Evolutionary conservation across 2,113 vertebrate species (phyloP).

Genomic region (Dascyllus trimaculatus): DNA sequence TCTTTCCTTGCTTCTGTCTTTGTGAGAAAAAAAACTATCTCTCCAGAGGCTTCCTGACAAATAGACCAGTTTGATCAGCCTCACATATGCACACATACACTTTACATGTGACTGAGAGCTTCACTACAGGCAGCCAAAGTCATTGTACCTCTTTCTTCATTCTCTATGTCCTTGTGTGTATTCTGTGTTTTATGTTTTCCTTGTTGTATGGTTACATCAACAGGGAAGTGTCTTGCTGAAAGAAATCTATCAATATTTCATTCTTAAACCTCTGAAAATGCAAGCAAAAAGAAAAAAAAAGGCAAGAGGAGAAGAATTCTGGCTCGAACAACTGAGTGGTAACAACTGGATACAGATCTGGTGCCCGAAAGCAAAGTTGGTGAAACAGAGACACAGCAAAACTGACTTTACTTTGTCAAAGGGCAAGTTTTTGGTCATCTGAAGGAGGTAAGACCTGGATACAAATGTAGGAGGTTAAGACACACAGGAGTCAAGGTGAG

Average conservation of each 20-base stretch:
- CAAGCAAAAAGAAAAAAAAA: constrained; percentile 33
- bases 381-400: constrained; percentile 6
- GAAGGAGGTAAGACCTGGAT: too few relatives aligned
- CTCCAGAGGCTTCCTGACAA: constrained; percentile 46
- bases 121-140: constrained; percentile 13
- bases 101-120: constrained; percentile 5
- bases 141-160: constrained; percentile 35
- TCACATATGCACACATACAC: constrained; percentile 19
- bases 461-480: neutral
- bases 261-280: constrained; percentile 57
- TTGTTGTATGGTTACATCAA: constrained; percentile 49
- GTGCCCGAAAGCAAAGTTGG: constrained; percentile 10
- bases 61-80: constrained; percentile 51
- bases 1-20: constrained; percentile 12
- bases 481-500: neutral
- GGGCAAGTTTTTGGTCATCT: too few relatives aligned
- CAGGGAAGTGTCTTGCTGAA: constrained; percentile 49
- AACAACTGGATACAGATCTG: constrained; percentile 47
- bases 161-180: constrained; percentile 39
- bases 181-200: constrained; percentile 52
- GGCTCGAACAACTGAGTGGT: constrained; percentile 1
- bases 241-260: constrained; percentile 70
- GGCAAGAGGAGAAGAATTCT: constrained; percentile 21
- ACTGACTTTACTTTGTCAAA: constrained; percentile 18
- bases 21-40: constrained; percentile 8